These are phyloP conservation scores for Amiota mariae DNA, from an alignment of 2,888 invertebrate genomes.

Conservation along the genomic window DNA sequence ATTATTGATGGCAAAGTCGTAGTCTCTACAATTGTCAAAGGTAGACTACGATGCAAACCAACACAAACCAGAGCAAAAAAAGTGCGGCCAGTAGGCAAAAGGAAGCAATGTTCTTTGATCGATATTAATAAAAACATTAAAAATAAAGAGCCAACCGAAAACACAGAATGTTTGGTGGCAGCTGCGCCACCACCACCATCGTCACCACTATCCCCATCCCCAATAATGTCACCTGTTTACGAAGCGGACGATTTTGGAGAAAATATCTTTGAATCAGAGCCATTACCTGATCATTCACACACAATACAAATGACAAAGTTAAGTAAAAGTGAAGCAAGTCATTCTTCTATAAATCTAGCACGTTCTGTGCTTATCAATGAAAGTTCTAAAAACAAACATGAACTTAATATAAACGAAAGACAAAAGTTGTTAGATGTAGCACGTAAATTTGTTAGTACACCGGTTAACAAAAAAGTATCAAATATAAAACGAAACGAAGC, in stretches of 20 bases:
- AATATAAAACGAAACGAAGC: not conserved
- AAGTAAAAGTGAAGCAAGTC: too few relatives aligned
- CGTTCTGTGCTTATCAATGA: conserved; percentile 62
- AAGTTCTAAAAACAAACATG: conserved; percentile 42
- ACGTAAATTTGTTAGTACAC: conserved; percentile 64
- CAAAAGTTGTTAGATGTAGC: conserved; percentile 58
- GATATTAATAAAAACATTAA: conserved; percentile 2
- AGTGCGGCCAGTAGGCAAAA: conserved; percentile 46
- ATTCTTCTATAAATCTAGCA: conserved; percentile 49
- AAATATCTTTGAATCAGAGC: not conserved
- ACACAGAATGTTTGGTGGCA: not conserved
- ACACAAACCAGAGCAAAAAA: conserved; percentile 35
- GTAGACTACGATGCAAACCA: conserved; percentile 47
- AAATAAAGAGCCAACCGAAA: not conserved
- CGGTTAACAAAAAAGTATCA: conserved; percentile 49
- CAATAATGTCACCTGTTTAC: conserved; percentile 6
- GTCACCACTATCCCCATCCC: not conserved
- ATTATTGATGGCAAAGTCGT: conserved; percentile 76
- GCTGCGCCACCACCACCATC: not conserved
- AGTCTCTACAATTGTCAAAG: conserved; percentile 76
- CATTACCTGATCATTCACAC: not conserved
- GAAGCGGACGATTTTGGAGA: not conserved
- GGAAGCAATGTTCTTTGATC: conserved; percentile 47
- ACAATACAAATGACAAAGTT: too few relatives aligned
- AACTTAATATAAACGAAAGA: conserved; percentile 34